phyloP scores from a whole-genome alignment of 2,797 vertebrate species.

The Petrocephalus sullivani region DNA sequence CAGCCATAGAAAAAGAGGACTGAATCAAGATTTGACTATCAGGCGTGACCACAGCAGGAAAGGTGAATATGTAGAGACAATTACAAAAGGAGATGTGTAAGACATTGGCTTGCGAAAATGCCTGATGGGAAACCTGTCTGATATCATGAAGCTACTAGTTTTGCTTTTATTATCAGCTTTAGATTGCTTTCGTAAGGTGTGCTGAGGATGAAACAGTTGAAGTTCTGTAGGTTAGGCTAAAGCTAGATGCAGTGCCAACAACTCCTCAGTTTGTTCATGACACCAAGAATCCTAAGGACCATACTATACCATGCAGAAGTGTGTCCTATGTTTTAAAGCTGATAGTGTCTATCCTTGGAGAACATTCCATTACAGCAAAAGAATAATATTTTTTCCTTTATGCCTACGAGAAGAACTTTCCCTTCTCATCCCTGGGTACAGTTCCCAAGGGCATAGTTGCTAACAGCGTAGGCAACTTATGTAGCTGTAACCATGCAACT shows the following conservation, averaged over 20 bases:
- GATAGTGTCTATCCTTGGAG: background rate
- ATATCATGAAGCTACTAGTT: background rate
- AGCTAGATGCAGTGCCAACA: background rate
- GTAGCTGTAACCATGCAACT: background rate
- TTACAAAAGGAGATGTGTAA: background rate
- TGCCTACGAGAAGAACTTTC: background rate
- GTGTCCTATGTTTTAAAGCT: background rate
- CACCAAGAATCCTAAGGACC: background rate
- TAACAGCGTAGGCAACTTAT: background rate
- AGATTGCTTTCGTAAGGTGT: background rate
- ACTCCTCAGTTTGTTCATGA: background rate
- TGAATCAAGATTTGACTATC: background rate
- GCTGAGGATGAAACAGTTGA: background rate
- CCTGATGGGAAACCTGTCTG: background rate
- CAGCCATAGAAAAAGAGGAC: background rate
- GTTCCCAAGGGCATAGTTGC: background rate
- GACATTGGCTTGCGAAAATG: background rate
- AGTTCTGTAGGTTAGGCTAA: background rate
- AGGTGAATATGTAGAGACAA: conserved; percentile 2
- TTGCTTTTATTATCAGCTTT: background rate
- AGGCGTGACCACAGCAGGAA: background rate
- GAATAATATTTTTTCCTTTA: background rate
- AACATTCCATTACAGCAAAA: background rate
- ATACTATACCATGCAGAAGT: background rate
- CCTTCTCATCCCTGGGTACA: background rate